Evolutionary conservation across 2,888 invertebrate species (phyloP), one percentile per base, ranked within the genome.

Genomic region (Bembecia ichneumoniformis): DNA sequence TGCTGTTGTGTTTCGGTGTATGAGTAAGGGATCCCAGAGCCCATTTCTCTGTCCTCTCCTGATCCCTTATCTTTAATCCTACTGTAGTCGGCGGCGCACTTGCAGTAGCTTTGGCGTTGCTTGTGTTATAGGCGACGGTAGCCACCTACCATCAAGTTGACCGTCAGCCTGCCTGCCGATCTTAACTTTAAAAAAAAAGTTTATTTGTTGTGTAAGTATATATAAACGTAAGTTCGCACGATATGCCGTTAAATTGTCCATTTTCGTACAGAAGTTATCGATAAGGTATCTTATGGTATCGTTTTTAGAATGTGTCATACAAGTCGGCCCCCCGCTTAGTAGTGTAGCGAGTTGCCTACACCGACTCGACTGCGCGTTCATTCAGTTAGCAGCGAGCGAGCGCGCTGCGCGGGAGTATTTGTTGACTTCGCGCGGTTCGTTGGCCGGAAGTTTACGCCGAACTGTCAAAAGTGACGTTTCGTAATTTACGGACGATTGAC

Each of bases 381-480:
- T 51, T 77, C 71, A 71, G 78, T 71, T 72, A 65, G 74, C 67
- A 63, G 62, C 67, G 66, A 67, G 72, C 71, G 68, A 11, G 44
- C 71, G 77, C 75, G 74, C 73, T 64, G 58, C 60, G 77, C 69
- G 72, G 64, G 55, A 58, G 67, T 47, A 53, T 53, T 34, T 62
- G 1, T 34, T 62, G 1, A 5, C 28, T 65, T 69, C 64, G 63
- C 64, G 57, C 69, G 68, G 62, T 59, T 70, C 77, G 66, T 74
- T 75, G 68, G 71, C 73, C 68, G 66, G 66, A 62, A 58, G 57
- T 58, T 62, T 66, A 66, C 75, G 79, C 74, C 76, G 70, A 59
- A 62, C 83, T 83, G 86, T 83, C 80, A 83, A 69, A 72, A 64
- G 67, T 75, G 74, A 79, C 77, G 73, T 77, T 77, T 74, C 77